Conservation (phyloP, 2,888 invertebrate genomes). For the Margaritifera margaritifera region DNA sequence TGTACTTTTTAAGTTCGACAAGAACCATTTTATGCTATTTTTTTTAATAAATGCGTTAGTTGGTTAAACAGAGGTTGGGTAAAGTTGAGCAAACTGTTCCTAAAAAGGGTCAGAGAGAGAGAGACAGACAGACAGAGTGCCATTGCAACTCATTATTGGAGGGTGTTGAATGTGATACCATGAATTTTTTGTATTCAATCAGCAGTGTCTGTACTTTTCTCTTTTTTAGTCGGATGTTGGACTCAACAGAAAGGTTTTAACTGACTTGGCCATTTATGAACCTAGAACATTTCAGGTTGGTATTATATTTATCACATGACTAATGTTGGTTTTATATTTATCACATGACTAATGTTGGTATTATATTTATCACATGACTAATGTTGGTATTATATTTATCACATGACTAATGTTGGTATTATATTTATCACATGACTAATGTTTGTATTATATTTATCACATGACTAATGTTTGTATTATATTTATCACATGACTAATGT, state of each 20-base stretch:
- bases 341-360: not conserved
- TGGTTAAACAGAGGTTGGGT: too few species aligned
- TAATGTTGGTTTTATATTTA: not conserved
- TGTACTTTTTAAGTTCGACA: too few species aligned
- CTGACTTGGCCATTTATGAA: constrained; percentile 71
- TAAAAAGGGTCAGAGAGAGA: too few species aligned
- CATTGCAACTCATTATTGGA: too few species aligned
- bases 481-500: too few species aligned
- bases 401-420: constrained; percentile 48
- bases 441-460: constrained; percentile 39
- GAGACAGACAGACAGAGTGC: too few species aligned
- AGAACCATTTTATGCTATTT: too few species aligned
- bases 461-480: constrained; percentile 48
- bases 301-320: not conserved
- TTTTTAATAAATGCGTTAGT: too few species aligned
- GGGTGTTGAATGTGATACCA: too few species aligned
- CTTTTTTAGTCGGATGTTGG: constrained; percentile 65
- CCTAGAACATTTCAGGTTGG: constrained; percentile 72
- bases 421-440: too few species aligned
- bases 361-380: not conserved
- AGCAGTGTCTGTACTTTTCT: not conserved
- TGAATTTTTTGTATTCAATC: too few species aligned
- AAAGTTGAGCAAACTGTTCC: too few species aligned
- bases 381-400: constrained; percentile 42
- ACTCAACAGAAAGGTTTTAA: constrained; percentile 64